Conservation (phyloP, 1,140 invertebrate genomes). For the Heterodera schachtii region DNA sequence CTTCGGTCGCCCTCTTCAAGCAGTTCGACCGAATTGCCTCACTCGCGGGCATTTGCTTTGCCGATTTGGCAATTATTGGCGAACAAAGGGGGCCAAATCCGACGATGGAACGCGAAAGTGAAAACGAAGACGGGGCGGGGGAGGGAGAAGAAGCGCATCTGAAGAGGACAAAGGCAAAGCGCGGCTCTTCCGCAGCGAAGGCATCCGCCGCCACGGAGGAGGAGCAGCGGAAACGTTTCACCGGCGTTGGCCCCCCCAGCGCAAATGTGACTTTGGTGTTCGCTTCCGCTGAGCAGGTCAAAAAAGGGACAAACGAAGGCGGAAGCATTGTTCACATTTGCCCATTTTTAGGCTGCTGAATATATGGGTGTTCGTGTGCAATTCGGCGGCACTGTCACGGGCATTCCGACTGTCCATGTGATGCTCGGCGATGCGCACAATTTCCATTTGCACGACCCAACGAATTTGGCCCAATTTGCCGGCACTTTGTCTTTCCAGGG, state of each 20-base stretch:
- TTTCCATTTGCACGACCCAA: conserved; percentile 55
- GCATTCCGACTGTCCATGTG: conserved; percentile 42
- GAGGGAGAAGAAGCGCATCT: not conserved
- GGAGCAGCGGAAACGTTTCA: not conserved
- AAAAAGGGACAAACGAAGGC: not conserved
- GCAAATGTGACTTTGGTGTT: conserved; percentile 58
- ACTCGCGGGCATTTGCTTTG: conserved; percentile 45
- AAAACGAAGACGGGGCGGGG: conserved; percentile 6
- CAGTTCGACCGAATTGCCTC: conserved; percentile 49
- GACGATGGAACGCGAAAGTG: conserved; percentile 22
- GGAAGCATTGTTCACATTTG: not conserved
- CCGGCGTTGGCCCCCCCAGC: not conserved
- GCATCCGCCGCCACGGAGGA: conserved; percentile 5
- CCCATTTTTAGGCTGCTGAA: conserved; percentile 44
- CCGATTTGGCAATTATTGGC: conserved; percentile 50
- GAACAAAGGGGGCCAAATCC: not conserved
- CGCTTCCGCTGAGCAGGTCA: conserved; percentile 42
- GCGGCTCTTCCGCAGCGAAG: conserved; percentile 8
- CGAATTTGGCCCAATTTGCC: conserved; percentile 47
- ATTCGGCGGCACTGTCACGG: conserved; percentile 15
- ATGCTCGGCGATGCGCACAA: conserved; percentile 62
- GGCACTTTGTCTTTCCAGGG: conserved; percentile 60
- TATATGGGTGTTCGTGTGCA: conserved; percentile 45
- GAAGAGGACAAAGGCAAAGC: not conserved
- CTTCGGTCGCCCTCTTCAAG: conserved; percentile 46